Evolutionary conservation across 2,113 vertebrate genomes (phyloP), one percentile per base, ranked within the genome.

Genomic region (Xenopus borealis): DNA sequence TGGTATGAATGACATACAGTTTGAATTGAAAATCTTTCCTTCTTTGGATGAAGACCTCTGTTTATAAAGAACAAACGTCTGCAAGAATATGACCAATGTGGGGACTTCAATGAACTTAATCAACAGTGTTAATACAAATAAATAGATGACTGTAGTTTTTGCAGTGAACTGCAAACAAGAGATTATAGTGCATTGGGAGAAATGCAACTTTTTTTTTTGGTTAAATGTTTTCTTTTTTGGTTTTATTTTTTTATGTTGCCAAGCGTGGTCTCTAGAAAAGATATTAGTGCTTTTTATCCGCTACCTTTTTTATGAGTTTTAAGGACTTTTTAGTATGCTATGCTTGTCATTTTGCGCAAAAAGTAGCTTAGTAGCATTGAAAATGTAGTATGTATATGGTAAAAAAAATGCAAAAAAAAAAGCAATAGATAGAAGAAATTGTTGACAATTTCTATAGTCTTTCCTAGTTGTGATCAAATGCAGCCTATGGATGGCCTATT

Each of bases 371-470:
- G 89, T 83, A 93, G 88, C 88, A 89, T 90, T 88, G 70, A 81
- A 85, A 88, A 95, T 97, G 91, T 91, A 94, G 95, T 94, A 91
- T 94, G 94, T 94, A 95, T 95, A 92, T 87, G 93, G 92, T 94
- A 40, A 89, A 90, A 92, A 90, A 92, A 90, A 83, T 88, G 88
- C 86, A 90, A 86, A 78, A 93, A 88, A 93, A 95, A 91, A 96
- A 98, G 96, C 96, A 98, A 98, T 97, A 93, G 92, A 89, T 93
- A 96, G 95, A 96, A 91, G 95, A 96, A 96, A 97, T 98, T 96
- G 95, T 96, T 96, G 95, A 96, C 95, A 97, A 97, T 97, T 97
- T 96, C 95, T 97, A 94, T 97, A 95, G 95, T 97, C 91, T 96
- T 98, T 96, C 93, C 89, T 95, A 96, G 96, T 95, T 91, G 95